Conservation (phyloP, 2,888 invertebrate species). For the Dryococelus australis region DNA sequence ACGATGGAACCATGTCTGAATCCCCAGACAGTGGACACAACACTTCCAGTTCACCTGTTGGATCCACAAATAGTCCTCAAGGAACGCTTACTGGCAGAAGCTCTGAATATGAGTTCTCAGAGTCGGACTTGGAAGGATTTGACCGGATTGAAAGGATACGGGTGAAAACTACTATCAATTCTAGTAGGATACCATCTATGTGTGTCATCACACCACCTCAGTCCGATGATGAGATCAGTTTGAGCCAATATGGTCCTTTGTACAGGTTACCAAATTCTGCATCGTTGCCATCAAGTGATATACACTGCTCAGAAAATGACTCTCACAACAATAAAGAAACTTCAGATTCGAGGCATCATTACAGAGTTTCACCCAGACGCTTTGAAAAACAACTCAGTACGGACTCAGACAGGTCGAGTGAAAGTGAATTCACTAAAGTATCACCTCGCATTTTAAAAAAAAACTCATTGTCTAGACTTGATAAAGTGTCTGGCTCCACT, state of each 20-base stretch:
- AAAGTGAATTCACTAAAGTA: slow-evolving; percentile 32
- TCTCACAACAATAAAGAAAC: not conserved
- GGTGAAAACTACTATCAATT: slow-evolving; percentile 85
- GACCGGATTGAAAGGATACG: slow-evolving; percentile 86
- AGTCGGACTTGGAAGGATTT: slow-evolving; percentile 87
- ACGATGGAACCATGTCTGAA: slow-evolving; percentile 56
- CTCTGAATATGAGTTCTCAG: slow-evolving; percentile 84
- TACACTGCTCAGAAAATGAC: not conserved
- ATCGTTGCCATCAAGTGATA: slow-evolving; percentile 27
- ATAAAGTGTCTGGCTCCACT: not conserved
- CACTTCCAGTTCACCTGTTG: slow-evolving; percentile 80
- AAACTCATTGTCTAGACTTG: not conserved
- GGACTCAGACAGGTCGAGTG: slow-evolving; percentile 35
- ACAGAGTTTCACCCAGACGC: slow-evolving; percentile 31
- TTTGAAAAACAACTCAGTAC: slow-evolving; percentile 34
- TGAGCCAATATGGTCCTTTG: slow-evolving; percentile 37
- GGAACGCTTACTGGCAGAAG: slow-evolving; percentile 69
- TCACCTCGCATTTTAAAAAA: not conserved
- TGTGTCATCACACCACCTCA: slow-evolving; percentile 89
- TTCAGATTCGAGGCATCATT: not conserved
- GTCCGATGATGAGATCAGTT: slow-evolving; percentile 82
- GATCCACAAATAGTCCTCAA: slow-evolving; percentile 72
- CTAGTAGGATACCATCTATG: slow-evolving; percentile 89
- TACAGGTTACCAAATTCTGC: slow-evolving; percentile 17
- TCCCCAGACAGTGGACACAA: slow-evolving; percentile 84